Conservation (phyloP, 2,888 invertebrate species). For the Ceriagrion tenellum region DNA sequence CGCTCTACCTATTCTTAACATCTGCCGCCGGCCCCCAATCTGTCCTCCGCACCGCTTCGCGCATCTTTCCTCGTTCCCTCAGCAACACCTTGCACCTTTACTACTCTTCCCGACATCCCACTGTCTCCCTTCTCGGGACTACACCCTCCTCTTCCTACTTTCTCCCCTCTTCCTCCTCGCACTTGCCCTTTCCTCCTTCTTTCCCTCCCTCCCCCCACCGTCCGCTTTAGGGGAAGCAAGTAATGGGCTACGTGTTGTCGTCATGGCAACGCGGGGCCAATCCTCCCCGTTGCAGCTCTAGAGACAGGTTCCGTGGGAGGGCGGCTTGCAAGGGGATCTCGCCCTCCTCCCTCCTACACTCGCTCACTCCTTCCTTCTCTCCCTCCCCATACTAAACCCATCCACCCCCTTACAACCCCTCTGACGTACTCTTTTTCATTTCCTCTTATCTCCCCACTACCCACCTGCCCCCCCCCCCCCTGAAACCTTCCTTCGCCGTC, state of each 20-base stretch:
- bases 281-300: constrained; percentile 63
- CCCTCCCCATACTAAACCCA: too few species aligned
- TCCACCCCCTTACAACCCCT: neutral
- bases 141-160: neutral
- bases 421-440: neutral
- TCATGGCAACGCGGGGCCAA: constrained; percentile 60
- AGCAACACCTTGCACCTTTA: neutral
- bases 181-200: constrained; percentile 3
- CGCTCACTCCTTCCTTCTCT: neutral
- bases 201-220: neutral
- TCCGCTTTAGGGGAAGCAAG: constrained; percentile 57
- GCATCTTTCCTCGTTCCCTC: neutral
- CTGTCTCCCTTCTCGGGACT: neutral
- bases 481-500: neutral
- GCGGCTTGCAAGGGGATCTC: neutral
- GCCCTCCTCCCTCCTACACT: neutral
- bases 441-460: neutral
- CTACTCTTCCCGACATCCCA: neutral
- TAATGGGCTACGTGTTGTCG: constrained; percentile 68
- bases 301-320: neutral
- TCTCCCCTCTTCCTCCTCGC: neutral
- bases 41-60: neutral
- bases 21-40: neutral
- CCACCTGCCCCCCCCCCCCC: neutral
- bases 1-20: neutral